A percentile compares a stretch with the other conserved stretches of the same genome.
These are phyloP conservation scores for Mythimna vitellina DNA, from an alignment of 2,888 invertebrate genomes.

Conservation along the genomic window DNA sequence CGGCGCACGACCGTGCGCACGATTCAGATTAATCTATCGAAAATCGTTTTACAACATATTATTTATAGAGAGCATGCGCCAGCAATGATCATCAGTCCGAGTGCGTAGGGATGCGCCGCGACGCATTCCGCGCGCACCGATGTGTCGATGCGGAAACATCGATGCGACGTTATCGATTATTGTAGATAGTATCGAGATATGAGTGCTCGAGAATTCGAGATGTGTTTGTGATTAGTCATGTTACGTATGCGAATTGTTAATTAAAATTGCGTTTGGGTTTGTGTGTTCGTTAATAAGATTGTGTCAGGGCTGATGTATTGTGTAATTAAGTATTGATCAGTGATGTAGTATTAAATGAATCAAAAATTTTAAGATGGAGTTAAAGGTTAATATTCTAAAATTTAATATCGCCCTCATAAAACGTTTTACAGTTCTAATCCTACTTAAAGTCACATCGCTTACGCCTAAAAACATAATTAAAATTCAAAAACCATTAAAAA, in stretches of 20 bases:
- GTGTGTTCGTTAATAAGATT: constrained; percentile 45
- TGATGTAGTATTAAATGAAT: constrained; percentile 6
- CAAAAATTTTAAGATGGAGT: neutral
- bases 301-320: constrained; percentile 35
- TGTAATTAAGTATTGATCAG: constrained; percentile 21
- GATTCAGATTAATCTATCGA: constrained; percentile 91
- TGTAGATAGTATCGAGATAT: constrained; percentile 51
- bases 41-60: constrained; percentile 91
- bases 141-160: constrained; percentile 78
- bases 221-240: constrained; percentile 64
- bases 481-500: constrained; percentile 65
- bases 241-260: constrained; percentile 68
- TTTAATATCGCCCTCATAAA: constrained; percentile 41
- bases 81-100: constrained; percentile 90
- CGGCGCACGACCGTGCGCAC: constrained; percentile 89
- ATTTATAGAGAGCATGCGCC: constrained; percentile 91
- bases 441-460: constrained; percentile 50
- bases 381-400: constrained; percentile 6
- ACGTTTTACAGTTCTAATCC: constrained; percentile 53
- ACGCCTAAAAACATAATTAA: constrained; percentile 62
- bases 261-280: constrained; percentile 57
- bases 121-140: constrained; percentile 69
- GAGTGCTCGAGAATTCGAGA: constrained; percentile 64
- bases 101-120: constrained; percentile 84
- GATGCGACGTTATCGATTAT: constrained; percentile 69